Base-by-base conservation (phyloP, 2,888 invertebrate species). In the Cosmorhoe ocellata region DNA sequence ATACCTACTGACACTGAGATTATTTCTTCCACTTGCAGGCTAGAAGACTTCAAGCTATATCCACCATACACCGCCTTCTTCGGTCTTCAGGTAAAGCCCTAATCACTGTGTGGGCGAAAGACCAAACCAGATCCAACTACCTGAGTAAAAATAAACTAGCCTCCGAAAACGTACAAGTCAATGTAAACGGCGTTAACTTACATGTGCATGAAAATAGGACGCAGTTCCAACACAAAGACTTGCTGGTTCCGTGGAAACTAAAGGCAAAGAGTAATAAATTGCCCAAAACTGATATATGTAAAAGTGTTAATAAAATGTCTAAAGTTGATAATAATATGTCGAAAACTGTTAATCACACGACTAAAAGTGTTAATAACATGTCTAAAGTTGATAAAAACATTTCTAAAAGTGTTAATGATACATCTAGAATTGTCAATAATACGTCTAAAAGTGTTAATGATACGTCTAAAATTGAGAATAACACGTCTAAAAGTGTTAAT, bases 101-200 rank as follows among this genome's bases (percentile, higher is more conserved):
- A 3, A 94, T 99, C 51, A 98, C 99, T 61, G 99, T 99, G 0
- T 99, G 99, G 99, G 98, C 99, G 0, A 95, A 95, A 79, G 95
- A 98, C 74, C 98, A 98, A 81, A 90, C 91, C 1, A 92, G 88
- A 54, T 91, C 94, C 33, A 91, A 83, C 47, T 89, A 91, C 56
- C 66, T 86, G 2, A 66, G 67, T 40, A 73, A 85, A 66, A 67
- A 58, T 51, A 74, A 79, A 65, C 11, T 68, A 7, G 66, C 67
- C 31, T 10, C 39, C 4, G 38, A 57, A 6, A 61, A 59, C 26
- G 59, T 70, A 28, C 69, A 79, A 50, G 61, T 73, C 3, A 63
- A 65, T 30, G 58, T 77, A 0, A 77, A 64, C 2, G 80, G 82
- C 0, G 46, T 90, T 0, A 71, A 69, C 11, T 81, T 97, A 10